Evolutionary conservation across 2,113 vertebrate species (phyloP).

Genomic region (Petromus typicus): DNA sequence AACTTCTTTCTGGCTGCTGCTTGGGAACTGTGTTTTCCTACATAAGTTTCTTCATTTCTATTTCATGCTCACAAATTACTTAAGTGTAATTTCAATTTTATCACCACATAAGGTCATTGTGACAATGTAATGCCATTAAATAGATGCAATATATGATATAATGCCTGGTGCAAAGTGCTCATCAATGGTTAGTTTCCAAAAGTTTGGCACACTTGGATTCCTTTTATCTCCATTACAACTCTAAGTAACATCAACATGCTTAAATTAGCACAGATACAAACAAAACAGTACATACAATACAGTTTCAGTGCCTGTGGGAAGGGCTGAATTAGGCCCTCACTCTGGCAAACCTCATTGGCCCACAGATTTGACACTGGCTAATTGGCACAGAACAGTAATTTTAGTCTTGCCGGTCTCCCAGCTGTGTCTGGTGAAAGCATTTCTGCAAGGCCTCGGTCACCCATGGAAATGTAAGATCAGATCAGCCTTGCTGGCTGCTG

Average conservation of each 20-base stretch:
- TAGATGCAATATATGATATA: background rate
- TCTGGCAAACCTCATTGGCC: background rate
- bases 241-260: background rate
- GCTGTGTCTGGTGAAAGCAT: background rate
- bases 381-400: background rate
- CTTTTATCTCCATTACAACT: background rate
- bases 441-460: background rate
- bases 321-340: background rate
- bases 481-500: background rate
- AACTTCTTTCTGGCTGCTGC: background rate
- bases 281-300: background rate
- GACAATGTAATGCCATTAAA: slow-evolving; percentile 15
- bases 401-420: background rate
- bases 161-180: background rate
- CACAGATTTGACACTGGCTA: background rate
- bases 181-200: background rate
- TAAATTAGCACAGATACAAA: background rate
- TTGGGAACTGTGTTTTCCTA: background rate
- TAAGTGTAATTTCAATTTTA: slow-evolving; percentile 16
- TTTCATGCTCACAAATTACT: slow-evolving; percentile 33
- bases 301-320: background rate
- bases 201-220: background rate
- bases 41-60: background rate
- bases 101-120: background rate
- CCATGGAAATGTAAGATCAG: background rate